phyloP scores from a whole-genome alignment of 2,888 invertebrate species.

The Galeopsomyia nigrocyanea region DNA sequence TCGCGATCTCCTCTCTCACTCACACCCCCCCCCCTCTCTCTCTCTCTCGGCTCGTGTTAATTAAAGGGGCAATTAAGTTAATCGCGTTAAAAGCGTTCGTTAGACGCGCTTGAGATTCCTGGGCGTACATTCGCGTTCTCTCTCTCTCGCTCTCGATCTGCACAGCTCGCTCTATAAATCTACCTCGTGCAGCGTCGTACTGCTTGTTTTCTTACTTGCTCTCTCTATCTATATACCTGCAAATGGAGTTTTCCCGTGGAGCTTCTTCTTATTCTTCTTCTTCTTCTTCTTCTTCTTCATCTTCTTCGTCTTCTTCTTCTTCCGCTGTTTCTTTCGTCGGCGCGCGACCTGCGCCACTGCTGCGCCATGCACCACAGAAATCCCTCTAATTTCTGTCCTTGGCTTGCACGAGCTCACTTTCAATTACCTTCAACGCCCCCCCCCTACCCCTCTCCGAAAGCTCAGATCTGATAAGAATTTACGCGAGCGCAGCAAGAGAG shows the following conservation, averaged over 20 bases:
- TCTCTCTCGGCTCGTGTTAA: slow-evolving; percentile 50
- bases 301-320: not conserved
- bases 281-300: not conserved
- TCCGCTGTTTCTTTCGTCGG: not conserved
- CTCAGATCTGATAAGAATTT: slow-evolving; percentile 37
- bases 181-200: not conserved
- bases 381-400: slow-evolving; percentile 20
- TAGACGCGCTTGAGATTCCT: slow-evolving; percentile 48
- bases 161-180: slow-evolving; percentile 22
- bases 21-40: no score
- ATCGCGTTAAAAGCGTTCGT: slow-evolving; percentile 55
- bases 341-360: not conserved
- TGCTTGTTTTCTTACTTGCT: not conserved
- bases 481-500: not conserved
- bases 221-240: slow-evolving; percentile 1
- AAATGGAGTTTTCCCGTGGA: slow-evolving; percentile 23
- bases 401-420: slow-evolving; percentile 27
- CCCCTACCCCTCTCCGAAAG: slow-evolving; percentile 1
- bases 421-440: slow-evolving; percentile 39
- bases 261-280: not conserved
- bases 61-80: slow-evolving; percentile 60
- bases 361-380: not conserved
- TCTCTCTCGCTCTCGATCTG: slow-evolving; percentile 15
- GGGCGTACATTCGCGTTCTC: not conserved
- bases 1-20: slow-evolving; percentile 12